Base-by-base conservation (phyloP, 23 tunicate species). In the Ascidia mentula region DNA sequence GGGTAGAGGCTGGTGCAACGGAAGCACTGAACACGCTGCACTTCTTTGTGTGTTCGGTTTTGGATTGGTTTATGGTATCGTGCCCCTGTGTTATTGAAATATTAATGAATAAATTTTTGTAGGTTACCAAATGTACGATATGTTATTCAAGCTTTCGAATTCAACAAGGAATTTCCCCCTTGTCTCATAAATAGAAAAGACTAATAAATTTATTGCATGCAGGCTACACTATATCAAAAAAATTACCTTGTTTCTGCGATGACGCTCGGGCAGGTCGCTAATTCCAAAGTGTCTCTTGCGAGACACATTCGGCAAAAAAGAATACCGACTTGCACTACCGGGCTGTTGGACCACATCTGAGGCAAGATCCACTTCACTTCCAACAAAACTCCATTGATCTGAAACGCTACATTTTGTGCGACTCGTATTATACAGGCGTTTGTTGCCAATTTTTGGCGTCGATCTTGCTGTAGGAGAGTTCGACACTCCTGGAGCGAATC, bases 21-120 rank as follows among this genome's bases (percentile, higher is more conserved):
- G 84, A 86, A 9, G 90, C 46, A 31, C 90, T 86, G 79, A 86
- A 79, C 30, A 86, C 90, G 72, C 53, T 85, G 77, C 89, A 85
- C 70, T 39, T 85, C 61, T 38, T 82, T n/a, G 15, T 74, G 53
- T 32, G 34, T 20, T 74, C 38, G 53, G 18, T 46, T 33, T 31
- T 40, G 22, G 82, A 35, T 32, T 34, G 31, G 72, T 34, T 59
- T 24, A 26, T 28, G 65, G 65, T 20, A 9, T 53, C 65, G 24
- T 53, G 65, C 22, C 22, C 65, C 65, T 53, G n/a, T n/a, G n/a
- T n/a, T n/a, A n/a, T n/a, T n/a, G n/a, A n/a, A n/a, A n/a, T n/a
- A n/a, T n/a, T n/a, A n/a, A n/a, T n/a, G n/a, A n/a, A n/a, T n/a
- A n/a, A n/a, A n/a, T n/a, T n/a, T n/a, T n/a, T n/a, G n/a, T n/a